Evolutionary conservation across 2,113 vertebrate genomes (phyloP).

Genomic region (Myanophis thanlyinensis): DNA sequence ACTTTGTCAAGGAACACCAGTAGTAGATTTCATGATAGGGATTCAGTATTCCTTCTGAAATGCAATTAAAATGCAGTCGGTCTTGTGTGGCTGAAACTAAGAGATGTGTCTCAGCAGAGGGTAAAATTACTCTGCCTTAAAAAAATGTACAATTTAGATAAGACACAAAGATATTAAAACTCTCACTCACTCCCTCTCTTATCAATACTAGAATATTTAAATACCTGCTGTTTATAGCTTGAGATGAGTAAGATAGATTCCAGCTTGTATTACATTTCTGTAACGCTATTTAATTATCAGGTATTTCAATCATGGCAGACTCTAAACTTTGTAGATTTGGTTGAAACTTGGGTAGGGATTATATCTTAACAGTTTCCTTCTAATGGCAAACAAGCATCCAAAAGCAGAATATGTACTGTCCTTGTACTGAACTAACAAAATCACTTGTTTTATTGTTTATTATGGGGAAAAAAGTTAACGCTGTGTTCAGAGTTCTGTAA

Average conservation of each 20-base stretch:
- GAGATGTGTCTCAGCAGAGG: neutral
- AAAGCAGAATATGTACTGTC: neutral
- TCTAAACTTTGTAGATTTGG: neutral
- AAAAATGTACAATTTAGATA: neutral
- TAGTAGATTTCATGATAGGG: neutral
- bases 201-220: neutral
- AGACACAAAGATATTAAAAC: neutral
- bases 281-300: neutral
- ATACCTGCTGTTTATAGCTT: neutral
- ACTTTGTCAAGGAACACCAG: neutral
- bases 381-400: neutral
- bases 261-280: neutral
- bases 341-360: neutral
- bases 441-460: neutral
- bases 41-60: neutral
- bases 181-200: neutral
- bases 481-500: neutral
- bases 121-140: neutral
- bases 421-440: neutral
- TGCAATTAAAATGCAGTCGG: neutral
- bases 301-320: neutral
- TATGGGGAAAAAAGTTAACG: slow-evolving; percentile 7
- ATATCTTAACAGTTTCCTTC: neutral
- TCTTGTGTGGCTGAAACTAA: neutral
- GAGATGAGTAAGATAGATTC: neutral